Evolutionary conservation across 2,113 vertebrate genomes (phyloP).

Genomic region (Siniperca knerii): DNA sequence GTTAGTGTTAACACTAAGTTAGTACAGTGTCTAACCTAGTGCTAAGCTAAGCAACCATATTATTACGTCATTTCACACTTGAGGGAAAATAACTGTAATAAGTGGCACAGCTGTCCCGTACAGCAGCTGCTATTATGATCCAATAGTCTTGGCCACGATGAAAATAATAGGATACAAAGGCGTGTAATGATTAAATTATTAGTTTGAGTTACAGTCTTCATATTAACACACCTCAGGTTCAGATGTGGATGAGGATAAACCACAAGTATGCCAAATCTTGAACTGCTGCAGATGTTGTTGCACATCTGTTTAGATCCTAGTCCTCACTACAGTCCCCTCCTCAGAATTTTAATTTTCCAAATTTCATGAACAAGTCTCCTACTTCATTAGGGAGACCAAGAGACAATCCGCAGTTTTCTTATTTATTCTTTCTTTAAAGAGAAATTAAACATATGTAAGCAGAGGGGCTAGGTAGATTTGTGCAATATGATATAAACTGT

Average conservation of each 20-base stretch:
- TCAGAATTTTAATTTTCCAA: background rate
- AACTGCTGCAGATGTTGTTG: background rate
- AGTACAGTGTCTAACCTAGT: constrained; percentile 13
- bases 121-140: background rate
- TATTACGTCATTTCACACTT: constrained; percentile 47
- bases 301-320: background rate
- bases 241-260: background rate
- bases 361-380: background rate
- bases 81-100: background rate
- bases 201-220: background rate
- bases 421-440: background rate
- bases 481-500: background rate
- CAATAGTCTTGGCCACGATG: background rate
- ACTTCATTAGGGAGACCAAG: background rate
- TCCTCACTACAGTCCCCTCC: background rate
- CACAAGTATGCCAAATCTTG: background rate
- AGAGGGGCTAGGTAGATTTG: background rate
- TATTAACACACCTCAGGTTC: background rate
- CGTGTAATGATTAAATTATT: rapidly evolving
- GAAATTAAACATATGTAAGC: background rate
- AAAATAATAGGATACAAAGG: background rate
- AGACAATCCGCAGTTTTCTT: background rate
- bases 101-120: background rate
- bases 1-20: background rate
- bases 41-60: constrained; percentile 1